Evolutionary conservation across 2,888 invertebrate genomes (phyloP), one percentile per base, ranked within the genome.

Genomic region (Cephonodes hylas): DNA sequence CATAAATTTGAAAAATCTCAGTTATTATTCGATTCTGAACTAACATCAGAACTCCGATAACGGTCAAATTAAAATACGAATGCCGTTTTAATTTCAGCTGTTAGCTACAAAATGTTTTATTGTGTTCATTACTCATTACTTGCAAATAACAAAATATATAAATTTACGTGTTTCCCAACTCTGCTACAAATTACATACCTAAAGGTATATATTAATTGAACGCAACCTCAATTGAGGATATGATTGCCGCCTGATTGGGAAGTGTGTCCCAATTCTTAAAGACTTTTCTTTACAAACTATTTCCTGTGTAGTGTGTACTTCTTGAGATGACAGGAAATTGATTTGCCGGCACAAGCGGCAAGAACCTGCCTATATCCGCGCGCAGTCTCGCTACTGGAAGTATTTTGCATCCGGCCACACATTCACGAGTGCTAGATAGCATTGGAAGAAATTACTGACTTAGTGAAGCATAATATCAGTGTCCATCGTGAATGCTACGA

Each of bases 301-400:
- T 70, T 66, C 66, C 70, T 71, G 71, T 72, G 74, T 18, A 53
- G 27, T 76, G 76, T 76, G 73, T 31, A 31, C 8, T 7, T 31
- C 27, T 31, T 53, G 27, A 31, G 77, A 80, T 78, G 79, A 75
- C 79, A 77, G 83, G 81, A 85, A 84, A 85, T 83, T 76, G 80
- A 74, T 73, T 68, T 64, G 73, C 74, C 70, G 66, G 68, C 69
- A 68, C 63, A 65, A 64, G 65, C 64, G 60, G 77, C 71, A 80
- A 78, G 81, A 83, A 81, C 81, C 76, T 68, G 80, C 70, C 42
- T 25, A 59, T 58, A 42, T 57, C 48, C 63, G 58, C 60, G 10
- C 23, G 59, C 68, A 42, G 60, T n/a, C 31, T 42, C 62, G 68
- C 59, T 46, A 42, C 64, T 66, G 63, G 67, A 69, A 68, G 70